Evolutionary conservation across 2,888 invertebrate genomes (phyloP).

Genomic region (Tanytarsus gracilentus): DNA sequence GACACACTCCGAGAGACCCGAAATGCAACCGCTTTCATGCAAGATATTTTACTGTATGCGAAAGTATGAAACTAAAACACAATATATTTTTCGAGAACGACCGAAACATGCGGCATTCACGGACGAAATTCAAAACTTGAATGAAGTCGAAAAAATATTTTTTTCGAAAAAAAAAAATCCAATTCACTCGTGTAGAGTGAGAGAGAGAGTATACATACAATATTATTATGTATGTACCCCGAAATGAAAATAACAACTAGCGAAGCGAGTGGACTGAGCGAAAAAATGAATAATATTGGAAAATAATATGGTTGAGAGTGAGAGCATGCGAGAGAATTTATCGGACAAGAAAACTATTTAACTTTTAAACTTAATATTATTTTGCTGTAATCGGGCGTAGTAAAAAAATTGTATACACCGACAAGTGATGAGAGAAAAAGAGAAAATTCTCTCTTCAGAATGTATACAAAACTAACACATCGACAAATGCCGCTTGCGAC

Average conservation of each 20-base stretch:
- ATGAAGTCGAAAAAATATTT: constrained; percentile 27
- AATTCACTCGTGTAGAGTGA: constrained; percentile 28
- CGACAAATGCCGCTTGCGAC: not conserved
- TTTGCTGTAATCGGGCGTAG: constrained; percentile 25
- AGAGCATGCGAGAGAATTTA: too few relatives aligned
- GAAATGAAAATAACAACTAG: constrained; percentile 28
- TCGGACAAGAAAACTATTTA: constrained; percentile 29
- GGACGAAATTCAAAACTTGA: constrained; percentile 27
- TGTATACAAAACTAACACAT: not conserved
- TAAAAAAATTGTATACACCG: constrained; percentile 8
- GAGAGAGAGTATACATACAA: too few relatives aligned
- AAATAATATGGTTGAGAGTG: constrained; percentile 26
- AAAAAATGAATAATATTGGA: constrained; percentile 29
- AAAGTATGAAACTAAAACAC: constrained; percentile 16
- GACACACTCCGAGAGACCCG: not conserved
- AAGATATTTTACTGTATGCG: constrained; percentile 10
- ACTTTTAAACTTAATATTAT: constrained; percentile 25
- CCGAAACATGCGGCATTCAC: constrained; percentile 27
- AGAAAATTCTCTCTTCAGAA: constrained; percentile 10
- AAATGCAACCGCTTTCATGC: not conserved
- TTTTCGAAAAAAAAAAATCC: constrained; percentile 28
- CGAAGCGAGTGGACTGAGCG: constrained; percentile 24
- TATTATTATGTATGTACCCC: constrained; percentile 27
- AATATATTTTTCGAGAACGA: constrained; percentile 24
- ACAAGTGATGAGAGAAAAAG: not conserved